These are phyloP conservation scores for Chrysolina haemoptera DNA, from an alignment of 2,888 invertebrate genomes.

Conservation along the genomic window DNA sequence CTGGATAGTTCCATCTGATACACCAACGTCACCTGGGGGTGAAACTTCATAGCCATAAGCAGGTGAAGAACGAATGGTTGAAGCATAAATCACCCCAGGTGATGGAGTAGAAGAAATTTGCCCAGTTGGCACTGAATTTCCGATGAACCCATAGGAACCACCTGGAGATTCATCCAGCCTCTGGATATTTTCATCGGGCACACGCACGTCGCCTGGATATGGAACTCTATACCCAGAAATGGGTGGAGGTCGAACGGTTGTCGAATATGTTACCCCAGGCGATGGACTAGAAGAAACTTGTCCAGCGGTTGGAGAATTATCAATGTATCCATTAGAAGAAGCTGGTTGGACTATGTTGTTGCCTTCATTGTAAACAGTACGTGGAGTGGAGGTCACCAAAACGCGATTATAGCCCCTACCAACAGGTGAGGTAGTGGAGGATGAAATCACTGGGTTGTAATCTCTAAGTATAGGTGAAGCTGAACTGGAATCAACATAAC, in stretches of 20 bases:
- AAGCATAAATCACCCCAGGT: constrained; percentile 3
- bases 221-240: background rate
- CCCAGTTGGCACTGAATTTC: background rate
- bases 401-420: background rate
- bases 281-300: constrained; percentile 27
- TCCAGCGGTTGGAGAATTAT: background rate
- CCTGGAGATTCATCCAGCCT: background rate
- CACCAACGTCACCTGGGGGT: background rate
- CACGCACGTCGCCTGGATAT: background rate
- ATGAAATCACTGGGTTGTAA: background rate
- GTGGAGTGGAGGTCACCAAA: background rate
- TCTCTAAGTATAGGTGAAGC: background rate
- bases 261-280: constrained; percentile 3
- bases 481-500: constrained; percentile 8
- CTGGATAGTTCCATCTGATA: background rate
- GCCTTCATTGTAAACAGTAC: background rate
- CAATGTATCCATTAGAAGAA: constrained; percentile 32
- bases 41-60: background rate
- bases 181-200: background rate
- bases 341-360: constrained; percentile 41
- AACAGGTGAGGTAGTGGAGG: background rate
- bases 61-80: background rate
- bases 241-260: background rate
- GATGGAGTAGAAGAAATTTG: constrained; percentile 28
- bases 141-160: constrained; percentile 31